Base-by-base conservation (phyloP, 2,797 vertebrate species). In the Simalia tracyae region DNA sequence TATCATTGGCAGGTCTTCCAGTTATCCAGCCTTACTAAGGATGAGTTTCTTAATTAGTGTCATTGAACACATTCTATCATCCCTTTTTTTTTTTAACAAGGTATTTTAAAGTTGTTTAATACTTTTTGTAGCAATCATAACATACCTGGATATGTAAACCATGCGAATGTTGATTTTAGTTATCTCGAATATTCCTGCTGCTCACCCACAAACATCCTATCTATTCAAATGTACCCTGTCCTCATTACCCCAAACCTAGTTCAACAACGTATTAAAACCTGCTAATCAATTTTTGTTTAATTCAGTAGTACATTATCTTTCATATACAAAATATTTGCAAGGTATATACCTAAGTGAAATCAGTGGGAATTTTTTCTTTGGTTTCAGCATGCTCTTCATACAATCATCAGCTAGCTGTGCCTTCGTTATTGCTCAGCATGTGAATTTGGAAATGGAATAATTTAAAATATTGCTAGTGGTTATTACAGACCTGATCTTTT, bases 301-400 rank as follows among this genome's bases (percentile, higher is more conserved):
- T 81, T 81, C 57, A 84, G 31, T 28, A 36, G 46, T 68, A 63
- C n/a, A 86, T 89, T n/a, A 36, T 54, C 10, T 24, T 89, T 28
- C 46, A 64, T 59, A 84, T 50, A 36, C 56, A 88, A 81, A 22
- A 86, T 1, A 36, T 61, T 60, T 86, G 24, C 24, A 59, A 72
- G 15, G 31, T 92, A 56, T 36, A 4, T n/a, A 50, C 31, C 81
- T 86, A 3, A 57, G n/a, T 84, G 68, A 66, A 57, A 84, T 57
- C 46, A 64, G 84, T 56, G 72, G 59, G 59, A 56, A 87, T 61
- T 68, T 56, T 63, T 84, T 11, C 28, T 66, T 24, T 89, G 81
- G 86, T 92, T 59, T 68, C 76, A 89, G 64, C 11, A 72, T 86
- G 54, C 61, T 85, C 54, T 89, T 86, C 36, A 68, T 19, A 86